These are phyloP conservation scores for Laterallus jamaicensis DNA, from an alignment of 2,113 vertebrate species.

Conservation along the genomic window DNA sequence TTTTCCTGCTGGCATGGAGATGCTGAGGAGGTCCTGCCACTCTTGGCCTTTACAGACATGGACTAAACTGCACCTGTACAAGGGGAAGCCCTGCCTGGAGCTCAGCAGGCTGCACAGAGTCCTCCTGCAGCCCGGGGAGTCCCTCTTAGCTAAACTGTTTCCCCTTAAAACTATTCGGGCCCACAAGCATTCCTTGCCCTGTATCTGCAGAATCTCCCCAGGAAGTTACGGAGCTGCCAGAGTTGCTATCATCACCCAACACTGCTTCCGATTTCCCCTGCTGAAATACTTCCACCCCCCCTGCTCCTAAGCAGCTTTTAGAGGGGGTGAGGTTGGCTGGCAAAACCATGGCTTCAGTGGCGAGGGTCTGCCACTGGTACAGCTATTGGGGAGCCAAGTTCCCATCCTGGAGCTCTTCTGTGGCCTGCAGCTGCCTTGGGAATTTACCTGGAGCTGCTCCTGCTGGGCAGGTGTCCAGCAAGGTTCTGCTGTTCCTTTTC, in stretches of 20 bases:
- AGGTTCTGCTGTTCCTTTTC: too few species aligned
- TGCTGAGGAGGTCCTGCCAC: neutral
- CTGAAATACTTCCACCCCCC: neutral
- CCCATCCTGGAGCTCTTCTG: neutral
- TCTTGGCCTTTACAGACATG: neutral
- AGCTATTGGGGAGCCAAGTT: neutral
- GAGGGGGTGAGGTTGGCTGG: accelerated
- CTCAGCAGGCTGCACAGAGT: neutral
- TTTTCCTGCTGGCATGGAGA: neutral
- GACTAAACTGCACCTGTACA: neutral
- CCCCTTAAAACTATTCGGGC: neutral
- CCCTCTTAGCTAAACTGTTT: neutral
- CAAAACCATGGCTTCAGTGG: neutral
- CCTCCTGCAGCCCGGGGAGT: neutral
- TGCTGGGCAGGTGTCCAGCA: too few species aligned
- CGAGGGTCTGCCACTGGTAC: neutral
- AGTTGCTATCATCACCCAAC: neutral
- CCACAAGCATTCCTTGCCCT: accelerated
- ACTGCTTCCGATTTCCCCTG: neutral
- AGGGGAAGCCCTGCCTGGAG: neutral
- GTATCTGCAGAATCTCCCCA: neutral
- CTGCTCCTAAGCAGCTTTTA: neutral
- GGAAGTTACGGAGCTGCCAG: accelerated
- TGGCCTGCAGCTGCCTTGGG: neutral
- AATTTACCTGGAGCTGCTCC: neutral